Base-by-base conservation (phyloP, 2,797 vertebrate genomes). In the Loriculus beryllinus region DNA sequence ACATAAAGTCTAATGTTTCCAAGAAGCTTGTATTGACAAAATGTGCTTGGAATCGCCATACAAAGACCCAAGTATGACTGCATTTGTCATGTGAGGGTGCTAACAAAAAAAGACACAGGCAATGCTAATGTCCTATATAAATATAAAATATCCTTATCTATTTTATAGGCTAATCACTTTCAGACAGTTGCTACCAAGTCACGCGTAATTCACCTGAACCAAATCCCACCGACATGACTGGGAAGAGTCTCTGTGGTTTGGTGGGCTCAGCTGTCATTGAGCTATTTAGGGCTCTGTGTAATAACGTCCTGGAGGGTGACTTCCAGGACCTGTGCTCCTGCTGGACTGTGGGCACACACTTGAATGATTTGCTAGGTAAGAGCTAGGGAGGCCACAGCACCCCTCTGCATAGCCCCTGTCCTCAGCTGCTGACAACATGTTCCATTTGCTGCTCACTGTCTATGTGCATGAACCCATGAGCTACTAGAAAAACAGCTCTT, bases 151-250 rank as follows among this genome's bases (percentile, higher is more conserved):
- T 33, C 14, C 14, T 49, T 79, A 42, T 74, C 39, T 83, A 8
- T 84, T 93, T 67, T 56, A 70, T 26, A 69, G 33, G 37, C 25
- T 79, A 40, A 74, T 88, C 37, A 14, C 56, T 94, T 6, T 93
- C 25, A 59, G 10, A 14, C 31, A 84, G 26, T 40, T 57, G 25
- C 45, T 86, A 14, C 35, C n/a, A 54, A 20, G 7, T 60, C 25
- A 12, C 22, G 10, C 7, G 20, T 49, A 37, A 68, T 77, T 74
- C 0, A 0, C 20, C 40, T 29, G 31, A 80, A 8, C 33, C 51
- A 70, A 56, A 64, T 48, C 23, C 37, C 71, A 37, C 51, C 48
- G 79, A 22, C 11, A 6, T 12, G 12, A 45, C 19, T 62, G 59
- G 39, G n/a, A 78, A 78, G 43, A 60, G n/a, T 59, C 14, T 54